A percentile compares a stretch with the other conserved stretches of the same genome.
Evolutionary conservation across 2,797 vertebrate species (phyloP).

Genomic region (Manis crassicaudata): DNA sequence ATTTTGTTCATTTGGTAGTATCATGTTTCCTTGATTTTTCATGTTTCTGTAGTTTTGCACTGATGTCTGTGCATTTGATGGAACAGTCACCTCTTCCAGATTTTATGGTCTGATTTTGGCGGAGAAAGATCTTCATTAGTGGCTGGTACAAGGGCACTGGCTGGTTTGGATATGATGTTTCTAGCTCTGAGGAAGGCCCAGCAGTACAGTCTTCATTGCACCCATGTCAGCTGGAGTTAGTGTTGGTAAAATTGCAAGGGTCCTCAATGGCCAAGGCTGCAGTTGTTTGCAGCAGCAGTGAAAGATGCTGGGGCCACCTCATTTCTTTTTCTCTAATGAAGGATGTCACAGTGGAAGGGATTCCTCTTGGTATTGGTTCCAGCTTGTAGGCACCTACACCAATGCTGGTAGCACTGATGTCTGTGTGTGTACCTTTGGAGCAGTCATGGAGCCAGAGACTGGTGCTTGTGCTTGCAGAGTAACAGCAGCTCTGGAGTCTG

Average conservation of each 20-base stretch:
- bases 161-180: not conserved
- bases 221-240: not conserved
- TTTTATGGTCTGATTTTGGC: not conserved
- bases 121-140: not conserved
- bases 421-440: not conserved
- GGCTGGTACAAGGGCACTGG: not conserved
- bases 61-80: not conserved
- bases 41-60: not conserved
- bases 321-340: not conserved
- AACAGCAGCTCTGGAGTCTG: not conserved
- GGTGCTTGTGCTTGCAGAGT: not conserved
- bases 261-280: not conserved
- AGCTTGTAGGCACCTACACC: not conserved
- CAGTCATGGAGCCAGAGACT: not conserved
- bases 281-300: not conserved
- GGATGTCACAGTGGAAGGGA: not conserved
- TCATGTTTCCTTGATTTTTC: not conserved
- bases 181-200: not conserved
- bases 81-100: not conserved
- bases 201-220: not conserved
- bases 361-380: not conserved
- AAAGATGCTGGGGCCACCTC: not conserved
- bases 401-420: not conserved
- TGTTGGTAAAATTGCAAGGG: not conserved
- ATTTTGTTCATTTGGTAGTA: not conserved